These are phyloP conservation scores for Patagioenas fasciata DNA, from an alignment of 2,113 vertebrate species.

Conservation along the genomic window DNA sequence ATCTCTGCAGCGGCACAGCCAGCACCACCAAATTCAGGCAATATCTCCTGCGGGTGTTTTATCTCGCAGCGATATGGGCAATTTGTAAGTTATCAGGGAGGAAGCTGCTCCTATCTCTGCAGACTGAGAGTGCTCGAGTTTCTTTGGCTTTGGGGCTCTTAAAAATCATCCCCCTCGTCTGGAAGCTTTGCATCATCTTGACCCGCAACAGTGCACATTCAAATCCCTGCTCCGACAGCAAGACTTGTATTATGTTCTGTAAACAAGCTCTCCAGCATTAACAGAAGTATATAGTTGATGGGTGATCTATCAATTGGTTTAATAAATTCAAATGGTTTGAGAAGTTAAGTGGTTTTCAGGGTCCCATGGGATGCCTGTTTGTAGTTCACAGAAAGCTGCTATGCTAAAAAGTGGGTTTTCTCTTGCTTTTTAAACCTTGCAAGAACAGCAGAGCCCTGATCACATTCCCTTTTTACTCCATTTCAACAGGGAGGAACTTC, in stretches of 20 bases:
- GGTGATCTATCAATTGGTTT: not conserved
- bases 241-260: not conserved
- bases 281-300: accelerated
- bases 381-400: not conserved
- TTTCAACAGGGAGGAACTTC: not conserved
- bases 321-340: not conserved
- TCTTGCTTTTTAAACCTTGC: not conserved
- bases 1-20: not conserved
- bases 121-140: accelerated
- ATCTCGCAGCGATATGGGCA: not conserved
- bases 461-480: not conserved
- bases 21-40: not conserved
- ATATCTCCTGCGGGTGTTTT: not conserved
- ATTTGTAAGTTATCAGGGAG: not conserved
- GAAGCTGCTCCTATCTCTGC: not conserved
- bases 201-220: not conserved
- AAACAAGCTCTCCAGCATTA: not conserved
- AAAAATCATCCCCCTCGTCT: not conserved
- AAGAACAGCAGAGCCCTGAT: not conserved
- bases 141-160: not conserved
- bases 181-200: not conserved
- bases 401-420: not conserved
- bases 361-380: not conserved
- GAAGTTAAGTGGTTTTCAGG: not conserved
- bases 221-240: not conserved